Base-by-base conservation (phyloP, 2,113 vertebrate genomes). In the Leiothrix lutea region DNA sequence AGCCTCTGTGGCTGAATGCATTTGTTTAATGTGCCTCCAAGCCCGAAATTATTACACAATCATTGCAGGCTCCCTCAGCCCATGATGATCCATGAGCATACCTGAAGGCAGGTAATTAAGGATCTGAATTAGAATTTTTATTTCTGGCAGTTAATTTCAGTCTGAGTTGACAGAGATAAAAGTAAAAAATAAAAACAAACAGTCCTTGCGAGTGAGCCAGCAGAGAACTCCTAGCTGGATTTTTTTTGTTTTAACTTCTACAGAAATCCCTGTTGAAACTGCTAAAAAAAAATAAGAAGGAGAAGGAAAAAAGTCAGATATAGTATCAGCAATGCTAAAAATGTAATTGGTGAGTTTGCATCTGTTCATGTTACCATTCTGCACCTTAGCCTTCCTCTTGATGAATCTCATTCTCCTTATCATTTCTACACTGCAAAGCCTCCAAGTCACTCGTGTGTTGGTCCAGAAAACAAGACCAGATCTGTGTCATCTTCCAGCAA, bases 41-140 rank as follows among this genome's bases (percentile, higher is more conserved):
- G 71, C 17, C 58, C 60, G 45, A 57, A 91, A 64, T 69, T 81
- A 56, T 82, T 58, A 20, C 50, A 64, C n/a, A 73, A 20, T 67
- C 73, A 35, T 3, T 72, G 61, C n/a, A n/a, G n/a, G n/a, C 75
- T 83, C 77, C 71, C 60, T 72, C 36, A 75, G 80, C 74, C 80
- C 53, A 9, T 16, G 35, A 81, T 86, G 89, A 92, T 85, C 89
- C 80, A 62, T 5, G 40, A 62, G 77, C 40, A 28, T 24, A 94
- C 92, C 93, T 95, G 87, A 95, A 85, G 77, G 87, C 87, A 95
- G 85, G 78, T 92, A 97, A 96, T 97, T 95, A 95, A 87, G 56
- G 71, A 51, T 61, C 51, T 85, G 90, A 96, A 96, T 94, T 73
- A 74, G 80, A 85, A 80, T 78, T 95, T 93, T 96, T 92, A 82